Conservation (phyloP, 2,113 vertebrate species). For the Isichthys henryi region DNA sequence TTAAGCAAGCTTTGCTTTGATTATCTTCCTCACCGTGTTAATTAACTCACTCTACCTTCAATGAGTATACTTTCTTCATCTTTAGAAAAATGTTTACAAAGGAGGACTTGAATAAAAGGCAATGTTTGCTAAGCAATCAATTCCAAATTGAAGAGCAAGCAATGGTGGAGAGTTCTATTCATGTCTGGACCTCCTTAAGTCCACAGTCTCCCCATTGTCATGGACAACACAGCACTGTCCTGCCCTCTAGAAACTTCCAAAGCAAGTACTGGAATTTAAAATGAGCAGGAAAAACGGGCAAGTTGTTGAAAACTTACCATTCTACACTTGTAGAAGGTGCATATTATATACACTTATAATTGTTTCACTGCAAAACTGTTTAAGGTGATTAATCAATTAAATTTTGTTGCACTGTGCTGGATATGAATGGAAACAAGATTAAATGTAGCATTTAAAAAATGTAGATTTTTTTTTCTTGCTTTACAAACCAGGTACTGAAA, state of each 20-base stretch:
- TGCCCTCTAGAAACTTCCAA: neutral
- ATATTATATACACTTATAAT: neutral
- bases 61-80: neutral
- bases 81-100: slow-evolving; percentile 18
- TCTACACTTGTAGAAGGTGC: neutral
- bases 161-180: neutral
- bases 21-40: slow-evolving; percentile 9
- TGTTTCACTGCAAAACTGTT: neutral
- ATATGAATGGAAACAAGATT: neutral
- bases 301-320: neutral
- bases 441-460: neutral
- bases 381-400: neutral
- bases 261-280: neutral
- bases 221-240: neutral
- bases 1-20: slow-evolving; percentile 17
- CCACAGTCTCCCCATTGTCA: neutral
- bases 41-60: slow-evolving; percentile 18
- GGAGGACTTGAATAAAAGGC: neutral
- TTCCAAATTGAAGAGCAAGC: neutral
- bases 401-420: neutral
- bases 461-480: neutral
- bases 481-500: neutral
- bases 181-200: neutral
- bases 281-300: neutral
- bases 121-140: slow-evolving; percentile 10